Percentiles rank a stretch among this genome's conserved stretches.
Evolutionary conservation across 2,113 vertebrate species (phyloP).

Genomic region (Vulpes vulpes): DNA sequence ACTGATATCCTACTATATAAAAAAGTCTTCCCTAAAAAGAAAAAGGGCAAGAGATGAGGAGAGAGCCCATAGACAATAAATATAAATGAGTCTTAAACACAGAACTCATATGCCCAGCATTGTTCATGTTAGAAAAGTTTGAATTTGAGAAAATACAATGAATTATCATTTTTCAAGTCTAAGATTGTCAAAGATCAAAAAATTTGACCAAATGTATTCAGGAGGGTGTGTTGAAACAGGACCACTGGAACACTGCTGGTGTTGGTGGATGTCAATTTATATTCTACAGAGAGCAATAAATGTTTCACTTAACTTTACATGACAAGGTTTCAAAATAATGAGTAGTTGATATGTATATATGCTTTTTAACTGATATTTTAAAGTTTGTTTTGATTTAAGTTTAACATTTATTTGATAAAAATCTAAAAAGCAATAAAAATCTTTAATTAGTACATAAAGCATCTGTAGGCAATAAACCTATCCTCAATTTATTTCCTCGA

Average conservation of each 20-base stretch:
- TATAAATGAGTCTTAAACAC: background rate
- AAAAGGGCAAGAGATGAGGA: background rate
- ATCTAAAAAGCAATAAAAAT: slow-evolving; percentile 69
- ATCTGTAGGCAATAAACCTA: slow-evolving; percentile 71
- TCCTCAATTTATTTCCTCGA: slow-evolving; percentile 76
- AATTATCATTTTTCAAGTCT: background rate
- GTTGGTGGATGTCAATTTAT: background rate
- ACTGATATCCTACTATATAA: background rate
- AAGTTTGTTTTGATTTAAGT: background rate
- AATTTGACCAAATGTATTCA: background rate
- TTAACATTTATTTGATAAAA: slow-evolving; percentile 76
- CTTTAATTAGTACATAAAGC: slow-evolving; percentile 80
- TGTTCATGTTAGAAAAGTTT: background rate
- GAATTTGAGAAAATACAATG: background rate
- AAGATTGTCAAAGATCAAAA: background rate
- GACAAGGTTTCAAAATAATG: slow-evolving; percentile 58
- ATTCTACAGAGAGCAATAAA: background rate
- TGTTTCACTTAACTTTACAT: background rate
- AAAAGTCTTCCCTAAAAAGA: background rate
- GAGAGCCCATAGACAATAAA: background rate
- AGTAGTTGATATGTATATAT: slow-evolving; percentile 51
- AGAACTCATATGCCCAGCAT: background rate
- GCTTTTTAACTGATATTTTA: slow-evolving; percentile 73
- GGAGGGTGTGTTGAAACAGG: background rate
- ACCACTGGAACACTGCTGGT: background rate